Percentiles rank a stretch among this genome's conserved stretches.
These are phyloP conservation scores for Aldrovandia affinis DNA, from an alignment of 2,797 vertebrate genomes.

Conservation along the genomic window DNA sequence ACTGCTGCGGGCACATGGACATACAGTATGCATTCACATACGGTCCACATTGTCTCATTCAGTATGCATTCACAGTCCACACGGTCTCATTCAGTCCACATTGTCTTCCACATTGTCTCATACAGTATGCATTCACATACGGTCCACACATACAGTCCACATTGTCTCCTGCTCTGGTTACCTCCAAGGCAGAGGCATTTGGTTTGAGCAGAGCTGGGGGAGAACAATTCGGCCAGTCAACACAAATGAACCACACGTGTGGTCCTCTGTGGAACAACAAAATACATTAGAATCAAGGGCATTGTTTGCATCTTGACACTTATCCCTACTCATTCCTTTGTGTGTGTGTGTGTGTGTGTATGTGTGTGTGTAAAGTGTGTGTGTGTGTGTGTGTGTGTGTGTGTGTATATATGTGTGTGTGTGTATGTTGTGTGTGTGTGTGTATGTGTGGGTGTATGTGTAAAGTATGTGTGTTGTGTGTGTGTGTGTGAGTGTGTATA, in stretches of 20 bases:
- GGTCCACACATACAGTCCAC: not conserved
- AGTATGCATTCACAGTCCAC: no score
- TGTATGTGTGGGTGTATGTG: not conserved
- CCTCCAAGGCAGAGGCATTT: not conserved
- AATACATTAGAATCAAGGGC: not conserved
- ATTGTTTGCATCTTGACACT: not conserved
- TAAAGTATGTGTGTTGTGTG: not conserved
- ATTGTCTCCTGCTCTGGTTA: not conserved
- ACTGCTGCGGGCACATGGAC: not conserved
- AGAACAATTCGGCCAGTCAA: not conserved
- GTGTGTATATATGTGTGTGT: not conserved
- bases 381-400: not conserved
- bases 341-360: no score
- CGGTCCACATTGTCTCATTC: not conserved
- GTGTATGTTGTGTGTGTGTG: not conserved
- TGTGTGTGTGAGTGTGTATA: not conserved
- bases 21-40: not conserved
- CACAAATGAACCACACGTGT: constrained; percentile 11
- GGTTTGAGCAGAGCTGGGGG: not conserved
- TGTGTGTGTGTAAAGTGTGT: not conserved
- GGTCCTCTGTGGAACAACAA: not conserved
- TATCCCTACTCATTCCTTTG: not conserved
- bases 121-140: no score
- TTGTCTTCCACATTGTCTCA: no score
- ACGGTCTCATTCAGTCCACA: no score